Evolutionary conservation across 2,113 vertebrate genomes (phyloP).

Genomic region (Centropus unirufus): DNA sequence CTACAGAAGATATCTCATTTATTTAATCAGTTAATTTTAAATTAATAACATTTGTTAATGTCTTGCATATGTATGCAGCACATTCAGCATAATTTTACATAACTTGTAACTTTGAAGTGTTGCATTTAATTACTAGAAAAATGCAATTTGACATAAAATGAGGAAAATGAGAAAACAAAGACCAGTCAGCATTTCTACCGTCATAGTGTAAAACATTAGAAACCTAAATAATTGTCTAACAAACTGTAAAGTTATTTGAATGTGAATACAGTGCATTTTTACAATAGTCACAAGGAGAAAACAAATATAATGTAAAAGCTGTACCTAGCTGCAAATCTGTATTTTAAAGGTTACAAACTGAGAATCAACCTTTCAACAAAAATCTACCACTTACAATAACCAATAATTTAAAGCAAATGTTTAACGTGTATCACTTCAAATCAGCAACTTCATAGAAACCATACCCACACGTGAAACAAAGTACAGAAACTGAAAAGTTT

Average conservation of each 20-base stretch:
- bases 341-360: slow-evolving; percentile 27
- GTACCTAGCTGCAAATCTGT: background rate
- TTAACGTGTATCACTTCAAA: background rate
- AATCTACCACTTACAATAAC: background rate
- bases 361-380: slow-evolving; percentile 23
- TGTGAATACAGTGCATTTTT: background rate
- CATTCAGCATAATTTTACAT: slow-evolving; percentile 49
- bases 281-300: background rate
- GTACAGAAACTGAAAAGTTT: background rate
- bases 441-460: background rate
- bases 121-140: slow-evolving; percentile 36
- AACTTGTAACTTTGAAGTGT: slow-evolving; percentile 32
- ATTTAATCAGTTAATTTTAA: slow-evolving; percentile 59
- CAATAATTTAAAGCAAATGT: background rate
- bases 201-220: background rate
- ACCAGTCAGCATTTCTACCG: slow-evolving; percentile 31
- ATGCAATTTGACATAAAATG: slow-evolving; percentile 20
- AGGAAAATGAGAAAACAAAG: background rate
- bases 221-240: slow-evolving; percentile 1
- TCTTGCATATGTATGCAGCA: slow-evolving; percentile 61
- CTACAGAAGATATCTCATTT: slow-evolving; percentile 69
- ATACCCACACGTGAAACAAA: background rate
- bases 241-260: slow-evolving; percentile 8
- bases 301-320: background rate
- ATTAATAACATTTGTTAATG: slow-evolving; percentile 60